Evolutionary conservation across 2,797 vertebrate species (phyloP), one percentile per base, ranked within the genome.

Genomic region (Pelodytes ibericus): DNA sequence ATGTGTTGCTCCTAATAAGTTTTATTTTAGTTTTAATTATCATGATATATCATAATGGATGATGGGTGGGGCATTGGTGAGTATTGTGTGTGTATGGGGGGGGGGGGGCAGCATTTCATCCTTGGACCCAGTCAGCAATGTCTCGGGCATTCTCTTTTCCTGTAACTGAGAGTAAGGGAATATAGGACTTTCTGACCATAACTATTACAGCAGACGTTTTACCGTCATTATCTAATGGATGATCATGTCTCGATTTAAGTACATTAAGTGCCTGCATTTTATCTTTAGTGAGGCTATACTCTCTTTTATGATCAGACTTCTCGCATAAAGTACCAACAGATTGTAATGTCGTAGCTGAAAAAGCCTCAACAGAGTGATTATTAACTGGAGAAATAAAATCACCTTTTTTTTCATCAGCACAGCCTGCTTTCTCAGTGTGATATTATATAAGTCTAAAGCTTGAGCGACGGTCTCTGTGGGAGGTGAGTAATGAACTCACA

Each of bases 401-500:
- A 53, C 49, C n/a, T 53, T 53, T 16, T 24, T 58, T 27, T 29
- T 44, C 22, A 7, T 8, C 15, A 27, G 49, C 3, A 33, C 51
- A 53, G 49, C 11, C 49, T 24, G 49, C 22, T 53, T 53, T 25
- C 31, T 57, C 33, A 57, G 61, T 65, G 33, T 65, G 53, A 65
- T 58, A 58, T 41, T 41, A 65, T 31, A 51, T 24, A 41, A n/a
- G 18, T 5, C 24, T 57, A 29, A 65, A 64, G 25, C 24, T 18
- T 57, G 62, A 66, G 25, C 39, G 33, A 39, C 62, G 57, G 61
- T 30, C 65, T 74, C 61, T 18, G 53, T 41, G 49, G 51, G 49
- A 62, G 70, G 33, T 74, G 30, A 44, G 49, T 65, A 66, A 51
- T 58, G 53, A 58, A 65, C 33, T 27, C 61, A 53, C 62, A 65